phyloP scores from a whole-genome alignment of 1,140 invertebrate species.

The Trinorchestia longiramus region DNA sequence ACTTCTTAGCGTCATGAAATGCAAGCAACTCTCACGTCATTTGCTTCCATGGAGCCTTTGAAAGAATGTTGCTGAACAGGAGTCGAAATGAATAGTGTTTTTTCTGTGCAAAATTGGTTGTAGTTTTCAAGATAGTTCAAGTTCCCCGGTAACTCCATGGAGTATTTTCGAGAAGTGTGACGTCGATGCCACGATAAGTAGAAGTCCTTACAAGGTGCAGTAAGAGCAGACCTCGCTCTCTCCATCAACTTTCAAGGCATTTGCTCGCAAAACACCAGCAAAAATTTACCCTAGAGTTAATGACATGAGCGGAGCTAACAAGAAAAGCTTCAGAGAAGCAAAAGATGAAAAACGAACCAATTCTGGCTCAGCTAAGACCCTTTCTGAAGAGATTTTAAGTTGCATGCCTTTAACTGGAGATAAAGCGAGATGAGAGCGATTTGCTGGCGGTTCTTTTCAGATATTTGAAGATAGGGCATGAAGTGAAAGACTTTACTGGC shows the following conservation, averaged over 20 bases:
- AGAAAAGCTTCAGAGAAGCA: neutral
- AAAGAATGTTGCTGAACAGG: neutral
- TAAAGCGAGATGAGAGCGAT: slow-evolving; percentile 32
- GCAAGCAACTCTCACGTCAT: neutral
- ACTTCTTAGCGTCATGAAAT: neutral
- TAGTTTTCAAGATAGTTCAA: neutral
- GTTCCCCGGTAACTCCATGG: neutral
- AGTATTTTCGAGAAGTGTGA: neutral
- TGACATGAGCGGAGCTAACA: slow-evolving; percentile 33
- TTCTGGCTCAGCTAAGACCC: slow-evolving; percentile 10
- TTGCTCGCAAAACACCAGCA: slow-evolving; percentile 26
- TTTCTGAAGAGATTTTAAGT: neutral
- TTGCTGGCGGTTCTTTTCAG: slow-evolving; percentile 7
- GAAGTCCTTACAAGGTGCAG: neutral
- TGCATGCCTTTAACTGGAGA: neutral
- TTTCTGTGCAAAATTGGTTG: neutral
- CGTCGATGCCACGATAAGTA: slow-evolving; percentile 4
- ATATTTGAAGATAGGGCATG: slow-evolving; percentile 38
- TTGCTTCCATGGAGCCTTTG: neutral
- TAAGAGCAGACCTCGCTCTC: neutral
- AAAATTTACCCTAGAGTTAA: neutral
- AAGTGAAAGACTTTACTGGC: neutral
- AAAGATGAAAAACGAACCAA: neutral
- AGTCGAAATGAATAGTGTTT: neutral
- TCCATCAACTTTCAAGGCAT: slow-evolving; percentile 28